These are phyloP conservation scores for Gallinago undulata DNA, from an alignment of 2,113 vertebrate genomes.

Conservation along the genomic window DNA sequence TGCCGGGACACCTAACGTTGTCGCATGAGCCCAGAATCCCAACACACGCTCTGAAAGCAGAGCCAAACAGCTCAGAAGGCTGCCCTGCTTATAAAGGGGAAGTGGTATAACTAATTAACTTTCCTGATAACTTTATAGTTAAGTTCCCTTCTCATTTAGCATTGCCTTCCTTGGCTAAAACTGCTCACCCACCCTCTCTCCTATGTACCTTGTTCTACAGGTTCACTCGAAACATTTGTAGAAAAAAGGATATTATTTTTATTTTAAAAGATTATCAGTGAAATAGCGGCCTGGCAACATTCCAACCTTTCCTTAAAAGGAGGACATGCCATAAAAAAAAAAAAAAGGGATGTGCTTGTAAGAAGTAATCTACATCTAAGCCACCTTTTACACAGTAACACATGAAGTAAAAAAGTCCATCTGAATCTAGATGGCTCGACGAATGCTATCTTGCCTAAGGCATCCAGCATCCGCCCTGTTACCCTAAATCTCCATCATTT, in stretches of 20 bases:
- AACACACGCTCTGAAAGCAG: not conserved
- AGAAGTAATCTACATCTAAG: not conserved
- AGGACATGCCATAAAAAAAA: not conserved
- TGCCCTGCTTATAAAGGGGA: not conserved
- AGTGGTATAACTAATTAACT: not conserved
- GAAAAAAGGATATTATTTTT: not conserved
- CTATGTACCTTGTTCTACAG: not conserved
- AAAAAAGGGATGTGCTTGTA: not conserved
- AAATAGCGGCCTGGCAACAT: not conserved
- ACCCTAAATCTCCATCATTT: not conserved
- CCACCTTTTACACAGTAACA: not conserved
- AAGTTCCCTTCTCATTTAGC: not conserved
- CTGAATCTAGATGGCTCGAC: not conserved
- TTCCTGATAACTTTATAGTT: not conserved
- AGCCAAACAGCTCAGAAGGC: not conserved
- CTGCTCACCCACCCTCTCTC: not conserved
- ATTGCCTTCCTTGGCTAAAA: not conserved
- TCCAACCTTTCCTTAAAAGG: not conserved
- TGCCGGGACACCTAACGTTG: not conserved
- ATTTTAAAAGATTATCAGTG: not conserved
- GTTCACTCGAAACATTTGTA: not conserved
- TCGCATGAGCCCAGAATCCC: rapidly evolving
- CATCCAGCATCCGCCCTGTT: not conserved
- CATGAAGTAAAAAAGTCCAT: not conserved
- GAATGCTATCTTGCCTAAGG: no score